Evolutionary conservation across 1,140 invertebrate species (phyloP).

Genomic region (Lasioglossum albipes): DNA sequence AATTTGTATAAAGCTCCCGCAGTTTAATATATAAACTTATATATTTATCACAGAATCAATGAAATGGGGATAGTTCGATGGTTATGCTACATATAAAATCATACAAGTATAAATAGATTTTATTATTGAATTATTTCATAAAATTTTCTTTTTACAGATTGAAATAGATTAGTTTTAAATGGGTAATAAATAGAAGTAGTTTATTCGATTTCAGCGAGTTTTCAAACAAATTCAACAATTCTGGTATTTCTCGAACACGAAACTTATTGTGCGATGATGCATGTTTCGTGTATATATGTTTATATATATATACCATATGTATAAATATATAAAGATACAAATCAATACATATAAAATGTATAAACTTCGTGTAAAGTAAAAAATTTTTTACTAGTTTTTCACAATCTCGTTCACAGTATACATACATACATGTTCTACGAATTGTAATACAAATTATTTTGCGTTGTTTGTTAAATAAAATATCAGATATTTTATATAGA

Average conservation of each 20-base stretch:
- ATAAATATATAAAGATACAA: conserved; percentile 43
- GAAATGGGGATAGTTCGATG: not conserved
- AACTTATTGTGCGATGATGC: not conserved
- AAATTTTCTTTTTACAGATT: conserved; percentile 13
- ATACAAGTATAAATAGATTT: conserved; percentile 12
- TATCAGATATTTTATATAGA: conserved; percentile 14
- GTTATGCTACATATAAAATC: not conserved
- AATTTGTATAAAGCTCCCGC: too few relatives aligned
- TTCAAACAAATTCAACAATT: conserved; percentile 18
- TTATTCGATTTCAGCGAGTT: conserved; percentile 7
- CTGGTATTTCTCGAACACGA: conserved; percentile 12
- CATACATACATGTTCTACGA: not conserved
- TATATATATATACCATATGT: conserved; percentile 21
- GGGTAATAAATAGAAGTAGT: conserved; percentile 33
- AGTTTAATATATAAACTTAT: too few relatives aligned
- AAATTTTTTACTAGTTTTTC: conserved; percentile 4
- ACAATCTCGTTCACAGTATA: not conserved
- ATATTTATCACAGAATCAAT: too few relatives aligned
- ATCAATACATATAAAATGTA: conserved; percentile 38
- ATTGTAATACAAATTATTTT: conserved; percentile 23
- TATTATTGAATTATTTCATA: conserved; percentile 16
- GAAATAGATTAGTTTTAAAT: conserved; percentile 3
- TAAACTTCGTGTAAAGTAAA: not conserved
- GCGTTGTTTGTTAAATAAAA: conserved; percentile 10
- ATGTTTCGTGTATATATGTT: conserved; percentile 21